Base-by-base conservation (phyloP, 2,888 invertebrate genomes). In the Sicus ferrugineus region DNA sequence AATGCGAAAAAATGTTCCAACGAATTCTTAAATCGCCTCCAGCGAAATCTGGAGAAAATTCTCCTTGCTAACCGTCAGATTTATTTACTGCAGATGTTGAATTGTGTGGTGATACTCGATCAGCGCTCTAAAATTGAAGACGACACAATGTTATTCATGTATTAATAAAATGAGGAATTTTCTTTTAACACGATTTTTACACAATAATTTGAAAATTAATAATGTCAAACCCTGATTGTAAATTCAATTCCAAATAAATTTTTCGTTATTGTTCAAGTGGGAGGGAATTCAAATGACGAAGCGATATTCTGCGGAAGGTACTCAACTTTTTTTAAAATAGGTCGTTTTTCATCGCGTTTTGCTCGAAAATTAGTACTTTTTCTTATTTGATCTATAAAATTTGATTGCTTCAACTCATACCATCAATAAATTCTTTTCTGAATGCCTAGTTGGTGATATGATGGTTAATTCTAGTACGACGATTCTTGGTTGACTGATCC, bases 141-240 rank as follows among this genome's bases (percentile, higher is more conserved):
- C 30, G 23, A 30, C 6, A 31, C 11, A 28, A 48, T 23, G 23
- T 46, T 26, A 63, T 23, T 59, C 31, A 70, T 59, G 21, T 42
- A 67, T 50, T 63, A 59, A 19, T 52, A 54, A 30, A 52, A 21
- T 67, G 16, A 30, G 63, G 61, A 67, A 63, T 69, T 63, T 21
- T 46, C 61, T n/a, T n/a, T n/a, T 31, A 64, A 63, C 61, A 28
- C 61, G 58, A 52, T 65, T 71, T 65, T 52, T 70, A 70, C 70
- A 72, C 68, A 72, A 70, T 56, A 64, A 72, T 70, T 70, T 70
- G 54, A 63, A 42, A 28, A 50, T 30, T 58, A 67, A n/a, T n/a
- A n/a, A n/a, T n/a, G n/a, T n/a, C n/a, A n/a, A n/a, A n/a, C 23
- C 26, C 7, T 71, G 71, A 71, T 62, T 66, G 42, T 38, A 68